A percentile compares a stretch with the other conserved stretches of the same genome.
phyloP scores from a whole-genome alignment of 2,888 invertebrate species.

The Drosophila kuntzei region DNA sequence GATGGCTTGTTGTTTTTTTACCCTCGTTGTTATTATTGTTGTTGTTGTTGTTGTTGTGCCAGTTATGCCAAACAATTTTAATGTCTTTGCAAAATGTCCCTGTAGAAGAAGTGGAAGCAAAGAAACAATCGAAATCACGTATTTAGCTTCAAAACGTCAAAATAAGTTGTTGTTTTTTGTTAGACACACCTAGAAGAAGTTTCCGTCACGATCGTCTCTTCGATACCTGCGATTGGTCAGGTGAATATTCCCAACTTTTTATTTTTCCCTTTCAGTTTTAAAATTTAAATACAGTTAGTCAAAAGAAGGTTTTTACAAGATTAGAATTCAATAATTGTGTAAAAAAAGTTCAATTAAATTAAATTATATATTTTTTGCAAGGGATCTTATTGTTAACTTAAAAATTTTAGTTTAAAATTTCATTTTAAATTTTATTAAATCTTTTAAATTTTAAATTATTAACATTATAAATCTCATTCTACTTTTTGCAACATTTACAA shows the following conservation, averaged over 20 bases:
- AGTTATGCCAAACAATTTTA: conserved; percentile 71
- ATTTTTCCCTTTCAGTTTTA: too few species aligned
- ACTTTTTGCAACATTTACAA: too few species aligned
- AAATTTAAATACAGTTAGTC: too few species aligned
- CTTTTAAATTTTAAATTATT: too few species aligned
- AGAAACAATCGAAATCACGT: conserved; percentile 16
- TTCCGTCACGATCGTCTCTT: neutral
- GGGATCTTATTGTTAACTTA: too few species aligned
- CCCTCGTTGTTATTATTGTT: conserved; percentile 13
- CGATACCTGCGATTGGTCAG: neutral
- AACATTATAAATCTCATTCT: too few species aligned
- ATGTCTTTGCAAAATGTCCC: conserved; percentile 67
- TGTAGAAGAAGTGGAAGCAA: conserved; percentile 14
- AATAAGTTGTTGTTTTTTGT: neutral
- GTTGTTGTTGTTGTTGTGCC: conserved; percentile 58
- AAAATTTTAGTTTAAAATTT: too few species aligned
- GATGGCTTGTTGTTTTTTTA: conserved; percentile 20
- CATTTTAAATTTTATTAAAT: too few species aligned
- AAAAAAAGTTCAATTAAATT: too few species aligned
- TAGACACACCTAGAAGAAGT: conserved; percentile 14
- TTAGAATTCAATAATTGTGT: too few species aligned
- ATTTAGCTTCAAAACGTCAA: conserved; percentile 6
- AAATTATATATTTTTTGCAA: too few species aligned
- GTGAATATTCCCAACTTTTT: neutral
- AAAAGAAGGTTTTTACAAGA: too few species aligned